phyloP scores from a whole-genome alignment of 1,140 invertebrate genomes.

The Lepidurus apus region DNA sequence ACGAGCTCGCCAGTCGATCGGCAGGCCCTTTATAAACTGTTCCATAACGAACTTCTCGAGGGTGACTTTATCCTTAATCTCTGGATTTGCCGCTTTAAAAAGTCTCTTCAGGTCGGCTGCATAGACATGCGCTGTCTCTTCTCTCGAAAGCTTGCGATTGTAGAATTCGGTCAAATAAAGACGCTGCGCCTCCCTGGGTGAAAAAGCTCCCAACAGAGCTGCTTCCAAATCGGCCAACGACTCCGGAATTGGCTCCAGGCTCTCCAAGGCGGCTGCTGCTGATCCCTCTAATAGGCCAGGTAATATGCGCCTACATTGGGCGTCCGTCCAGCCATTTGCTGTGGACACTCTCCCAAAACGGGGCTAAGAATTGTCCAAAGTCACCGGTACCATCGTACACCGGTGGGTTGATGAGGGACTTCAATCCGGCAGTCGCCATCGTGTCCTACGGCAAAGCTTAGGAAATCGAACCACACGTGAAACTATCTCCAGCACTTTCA shows the following conservation, averaged over 20 bases:
- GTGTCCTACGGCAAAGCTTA: background rate
- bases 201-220: background rate
- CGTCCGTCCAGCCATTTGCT: background rate
- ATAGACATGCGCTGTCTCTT: background rate
- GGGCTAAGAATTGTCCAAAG: background rate
- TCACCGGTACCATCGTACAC: conserved; percentile 5
- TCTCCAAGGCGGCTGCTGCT: background rate
- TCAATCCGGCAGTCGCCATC: background rate
- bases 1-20: background rate
- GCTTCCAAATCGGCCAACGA: background rate
- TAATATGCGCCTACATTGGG: conserved; percentile 24
- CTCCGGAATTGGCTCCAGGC: background rate
- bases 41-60: background rate
- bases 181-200: background rate
- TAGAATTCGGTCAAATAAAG: background rate
- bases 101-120: background rate
- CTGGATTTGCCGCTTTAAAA: background rate
- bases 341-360: background rate
- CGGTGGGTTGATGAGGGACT: background rate
- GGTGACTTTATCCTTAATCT: background rate
- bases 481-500: background rate
- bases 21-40: background rate
- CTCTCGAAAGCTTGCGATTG: background rate
- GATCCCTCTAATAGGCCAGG: background rate
- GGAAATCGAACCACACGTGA: background rate